phyloP scores from a whole-genome alignment of 1,140 invertebrate genomes.

The Platorchestia sp. region DNA sequence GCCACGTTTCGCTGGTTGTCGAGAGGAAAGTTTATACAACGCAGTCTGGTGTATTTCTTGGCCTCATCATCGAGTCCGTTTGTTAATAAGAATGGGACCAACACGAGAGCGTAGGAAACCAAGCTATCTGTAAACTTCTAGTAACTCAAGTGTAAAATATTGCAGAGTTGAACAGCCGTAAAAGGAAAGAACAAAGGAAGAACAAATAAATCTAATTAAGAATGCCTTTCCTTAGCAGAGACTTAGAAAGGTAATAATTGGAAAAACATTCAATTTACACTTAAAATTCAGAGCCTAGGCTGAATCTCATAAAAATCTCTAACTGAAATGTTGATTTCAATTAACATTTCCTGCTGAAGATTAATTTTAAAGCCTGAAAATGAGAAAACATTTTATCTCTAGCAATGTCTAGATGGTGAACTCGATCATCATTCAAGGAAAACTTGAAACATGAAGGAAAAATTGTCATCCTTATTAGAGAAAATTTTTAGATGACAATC shows the following conservation, averaged over 20 bases:
- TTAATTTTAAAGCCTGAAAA: background rate
- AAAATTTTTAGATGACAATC: background rate
- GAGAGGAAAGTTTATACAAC: background rate
- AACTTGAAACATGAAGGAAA: background rate
- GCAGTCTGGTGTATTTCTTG: background rate
- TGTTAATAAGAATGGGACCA: background rate
- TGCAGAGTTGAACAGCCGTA: too few relatives aligned
- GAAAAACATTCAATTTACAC: too few relatives aligned
- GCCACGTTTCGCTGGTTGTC: background rate
- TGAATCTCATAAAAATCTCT: too few relatives aligned
- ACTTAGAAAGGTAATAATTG: too few relatives aligned
- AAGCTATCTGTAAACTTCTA: too few relatives aligned
- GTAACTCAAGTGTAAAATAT: too few relatives aligned
- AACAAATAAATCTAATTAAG: too few relatives aligned
- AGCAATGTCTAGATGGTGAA: background rate
- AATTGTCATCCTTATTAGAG: background rate
- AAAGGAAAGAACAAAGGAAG: too few relatives aligned
- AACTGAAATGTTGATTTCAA: too few relatives aligned
- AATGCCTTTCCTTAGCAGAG: too few relatives aligned
- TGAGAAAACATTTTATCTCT: background rate
- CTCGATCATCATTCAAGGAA: background rate
- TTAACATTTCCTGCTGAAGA: too few relatives aligned
- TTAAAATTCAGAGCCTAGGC: too few relatives aligned
- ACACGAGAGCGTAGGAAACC: background rate
- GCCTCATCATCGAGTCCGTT: background rate